Evolutionary conservation across 2,888 invertebrate species (phyloP).

Genomic region (Ashinkailepas kermadecensis): DNA sequence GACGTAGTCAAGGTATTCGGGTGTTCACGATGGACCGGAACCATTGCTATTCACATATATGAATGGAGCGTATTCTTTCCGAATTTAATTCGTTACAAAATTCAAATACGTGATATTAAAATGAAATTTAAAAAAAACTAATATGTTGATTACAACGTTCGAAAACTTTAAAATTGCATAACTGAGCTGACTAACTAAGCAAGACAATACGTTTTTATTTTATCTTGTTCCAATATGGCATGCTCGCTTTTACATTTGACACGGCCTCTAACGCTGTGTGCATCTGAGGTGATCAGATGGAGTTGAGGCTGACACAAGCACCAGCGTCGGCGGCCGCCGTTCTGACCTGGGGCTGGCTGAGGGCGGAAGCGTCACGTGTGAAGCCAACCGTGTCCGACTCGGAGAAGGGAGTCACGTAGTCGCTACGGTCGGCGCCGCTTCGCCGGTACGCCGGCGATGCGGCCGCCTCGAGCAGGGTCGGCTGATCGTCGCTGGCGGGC

Average conservation of each 20-base stretch:
- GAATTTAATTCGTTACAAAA: no score
- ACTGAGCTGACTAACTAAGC: background rate
- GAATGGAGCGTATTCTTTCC: no score
- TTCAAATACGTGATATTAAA: no score
- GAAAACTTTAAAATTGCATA: slow-evolving; percentile 40
- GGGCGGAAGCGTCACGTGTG: slow-evolving; percentile 36
- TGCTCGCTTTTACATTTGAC: background rate
- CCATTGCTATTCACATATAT: no score
- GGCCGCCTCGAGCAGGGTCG: no score
- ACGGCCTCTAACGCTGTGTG: background rate
- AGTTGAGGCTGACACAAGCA: background rate
- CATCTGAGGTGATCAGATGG: background rate
- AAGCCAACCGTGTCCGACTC: slow-evolving; percentile 35
- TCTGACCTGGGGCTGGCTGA: slow-evolving; percentile 40
- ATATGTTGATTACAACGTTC: no score
- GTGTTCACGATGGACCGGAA: no score
- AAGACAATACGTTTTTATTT: background rate
- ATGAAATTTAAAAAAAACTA: no score
- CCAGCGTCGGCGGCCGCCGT: background rate
- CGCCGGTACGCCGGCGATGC: slow-evolving; percentile 58
- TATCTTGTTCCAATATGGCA: background rate
- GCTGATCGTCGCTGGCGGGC: slow-evolving; percentile 57
- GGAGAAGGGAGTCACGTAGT: slow-evolving; percentile 40
- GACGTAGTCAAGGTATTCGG: no score
- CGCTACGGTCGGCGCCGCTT: slow-evolving; percentile 65